Base-by-base conservation (phyloP, 2,113 vertebrate genomes). In the Otus sunia region DNA sequence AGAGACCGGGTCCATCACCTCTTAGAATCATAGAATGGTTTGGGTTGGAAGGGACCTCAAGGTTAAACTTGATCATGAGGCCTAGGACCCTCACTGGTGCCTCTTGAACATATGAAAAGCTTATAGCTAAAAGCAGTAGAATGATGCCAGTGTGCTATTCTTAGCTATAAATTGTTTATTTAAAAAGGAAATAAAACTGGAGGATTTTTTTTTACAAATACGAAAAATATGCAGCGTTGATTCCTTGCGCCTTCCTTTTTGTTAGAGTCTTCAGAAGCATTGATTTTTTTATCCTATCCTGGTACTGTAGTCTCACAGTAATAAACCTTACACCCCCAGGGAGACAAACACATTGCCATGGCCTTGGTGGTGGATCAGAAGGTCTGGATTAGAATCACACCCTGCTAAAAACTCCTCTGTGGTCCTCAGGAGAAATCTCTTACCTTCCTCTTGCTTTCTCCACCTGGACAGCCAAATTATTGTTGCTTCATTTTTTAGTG, bases 181-280 rank as follows among this genome's bases (percentile, higher is more conserved):
- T 71, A 19, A 58, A 25, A 52, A 49, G 49, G 39, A 84, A 82
- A 36, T 8, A 11, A 34, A 39, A 18, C 32, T 47, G 59, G 17
- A 12, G 67, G n/a, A 4, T 37, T 21, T 68, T 81, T 96, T 90
- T 96, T 90, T 53, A 32, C 0, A 6, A 36, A 36, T 26, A 2
- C 2, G 5, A 19, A 16, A 13, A 75, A 78, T 13, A 64, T 2
- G 8, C 59, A 79, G n/a, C 1, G 0, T 32, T 15, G 39, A 41
- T 76, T 85, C 29, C 34, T 67, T 66, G 15, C 41, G 52, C 27
- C n/a, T 77, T 88, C 27, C 32, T 77, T 88, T 67, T 58, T 67
- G 39, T 14, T 45, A 9, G 18, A 56, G 39, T 45, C 45, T 81
- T 76, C 2, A 2, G 41, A 29, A 66, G 25, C 36, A 47, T 60